Evolutionary conservation across 92 coral and sea anemone species (phyloP).

Genomic region (Pocillopora meandrina): DNA sequence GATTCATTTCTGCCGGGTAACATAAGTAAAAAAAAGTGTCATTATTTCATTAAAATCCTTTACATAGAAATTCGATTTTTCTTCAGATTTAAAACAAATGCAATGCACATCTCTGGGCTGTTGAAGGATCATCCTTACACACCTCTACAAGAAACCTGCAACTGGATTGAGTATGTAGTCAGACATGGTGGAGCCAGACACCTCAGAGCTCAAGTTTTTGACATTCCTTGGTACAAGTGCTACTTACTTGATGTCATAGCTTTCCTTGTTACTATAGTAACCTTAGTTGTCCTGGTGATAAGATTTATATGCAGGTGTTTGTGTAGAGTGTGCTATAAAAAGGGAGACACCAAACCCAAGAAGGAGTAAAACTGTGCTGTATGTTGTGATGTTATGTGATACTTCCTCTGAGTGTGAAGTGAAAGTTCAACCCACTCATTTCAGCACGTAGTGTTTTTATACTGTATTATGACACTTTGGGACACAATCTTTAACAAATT

Average conservation of each 20-base stretch:
- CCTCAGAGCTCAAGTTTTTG: slow-evolving; percentile 60
- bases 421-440: too few relatives aligned
- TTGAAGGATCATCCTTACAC: slow-evolving; percentile 50
- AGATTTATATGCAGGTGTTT: slow-evolving; percentile 27
- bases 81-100: slow-evolving; percentile 44
- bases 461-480: too few relatives aligned
- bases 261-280: slow-evolving; percentile 30
- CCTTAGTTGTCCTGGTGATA: slow-evolving; percentile 31
- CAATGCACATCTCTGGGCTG: slow-evolving; percentile 32
- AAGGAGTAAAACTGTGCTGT: slow-evolving; percentile 13
- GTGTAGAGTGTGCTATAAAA: slow-evolving; percentile 35
- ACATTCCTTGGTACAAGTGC: slow-evolving; percentile 62
- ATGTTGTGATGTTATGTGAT: too few relatives aligned
- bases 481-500: too few relatives aligned
- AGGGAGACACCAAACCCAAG: slow-evolving; percentile 26
- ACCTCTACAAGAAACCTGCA: slow-evolving; percentile 46
- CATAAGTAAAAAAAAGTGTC: background rate
- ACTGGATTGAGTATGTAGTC: slow-evolving; percentile 53
- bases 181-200: slow-evolving; percentile 49
- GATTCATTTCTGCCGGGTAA: too few relatives aligned
- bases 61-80: background rate
- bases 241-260: slow-evolving; percentile 57
- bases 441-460: too few relatives aligned
- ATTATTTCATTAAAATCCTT: background rate
- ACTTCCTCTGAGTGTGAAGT: too few relatives aligned